phyloP scores from a whole-genome alignment of 2,888 invertebrate species.

The Epirrita christyi region DNA sequence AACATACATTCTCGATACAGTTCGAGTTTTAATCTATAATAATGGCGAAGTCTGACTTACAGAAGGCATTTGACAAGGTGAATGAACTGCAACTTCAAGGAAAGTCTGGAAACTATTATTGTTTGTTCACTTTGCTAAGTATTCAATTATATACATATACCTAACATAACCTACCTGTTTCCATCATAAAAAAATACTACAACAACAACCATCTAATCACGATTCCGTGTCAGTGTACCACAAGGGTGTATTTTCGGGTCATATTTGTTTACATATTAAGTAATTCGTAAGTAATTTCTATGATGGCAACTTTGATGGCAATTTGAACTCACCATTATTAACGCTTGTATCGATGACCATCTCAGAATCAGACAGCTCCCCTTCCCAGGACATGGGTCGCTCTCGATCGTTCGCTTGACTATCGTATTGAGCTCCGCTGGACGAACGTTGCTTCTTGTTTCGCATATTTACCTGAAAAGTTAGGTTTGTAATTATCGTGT shows the following conservation, averaged over 20 bases:
- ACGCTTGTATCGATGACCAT: slow-evolving; percentile 81
- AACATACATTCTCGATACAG: too few relatives aligned
- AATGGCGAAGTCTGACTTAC: slow-evolving; percentile 1
- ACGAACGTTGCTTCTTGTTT: slow-evolving; percentile 86
- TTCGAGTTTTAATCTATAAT: too few relatives aligned
- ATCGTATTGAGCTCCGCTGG: slow-evolving; percentile 74
- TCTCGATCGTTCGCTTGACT: slow-evolving; percentile 69
- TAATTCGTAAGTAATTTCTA: background rate
- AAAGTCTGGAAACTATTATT: background rate
- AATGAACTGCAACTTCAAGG: slow-evolving; percentile 5
- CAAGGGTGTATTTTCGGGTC: slow-evolving; percentile 4
- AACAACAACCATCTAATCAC: background rate
- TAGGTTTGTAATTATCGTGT: background rate
- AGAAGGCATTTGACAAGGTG: slow-evolving; percentile 20
- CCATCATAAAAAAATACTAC: background rate
- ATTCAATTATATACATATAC: background rate
- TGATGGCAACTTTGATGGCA: background rate
- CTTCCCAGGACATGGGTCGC: slow-evolving; percentile 97
- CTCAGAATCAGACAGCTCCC: slow-evolving; percentile 95
- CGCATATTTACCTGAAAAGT: slow-evolving; percentile 85
- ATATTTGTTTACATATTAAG: background rate
- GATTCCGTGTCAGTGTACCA: background rate
- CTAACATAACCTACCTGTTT: too few relatives aligned
- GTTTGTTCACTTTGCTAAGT: background rate
- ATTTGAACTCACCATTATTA: slow-evolving; percentile 61